Conservation (phyloP, 2,113 vertebrate genomes). For the Blennius ocellaris region DNA sequence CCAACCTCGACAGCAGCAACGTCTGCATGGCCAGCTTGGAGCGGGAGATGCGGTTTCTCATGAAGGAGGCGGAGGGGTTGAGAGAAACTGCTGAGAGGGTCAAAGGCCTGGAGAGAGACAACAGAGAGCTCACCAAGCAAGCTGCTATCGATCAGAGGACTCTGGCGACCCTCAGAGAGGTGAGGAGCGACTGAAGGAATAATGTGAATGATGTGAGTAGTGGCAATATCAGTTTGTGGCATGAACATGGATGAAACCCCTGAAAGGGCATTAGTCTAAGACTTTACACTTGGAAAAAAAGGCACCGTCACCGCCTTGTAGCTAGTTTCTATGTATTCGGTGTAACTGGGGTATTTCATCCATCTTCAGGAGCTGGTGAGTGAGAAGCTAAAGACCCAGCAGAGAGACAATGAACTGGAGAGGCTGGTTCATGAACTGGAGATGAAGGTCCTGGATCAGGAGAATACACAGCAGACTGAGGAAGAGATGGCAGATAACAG, state of each 20-base stretch:
- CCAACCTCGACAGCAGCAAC: conserved; percentile 86
- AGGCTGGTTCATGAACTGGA: conserved; percentile 93
- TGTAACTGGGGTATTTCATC: not conserved
- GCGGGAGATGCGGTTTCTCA: conserved; percentile 87
- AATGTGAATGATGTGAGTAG: not conserved
- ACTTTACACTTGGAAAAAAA: too few species aligned
- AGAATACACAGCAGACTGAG: conserved; percentile 84
- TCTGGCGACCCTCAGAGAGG: conserved; percentile 91
- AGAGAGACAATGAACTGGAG: conserved; percentile 94
- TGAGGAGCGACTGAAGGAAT: conserved; percentile 63
- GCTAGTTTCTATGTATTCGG: not conserved
- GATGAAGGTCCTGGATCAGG: conserved; percentile 92
- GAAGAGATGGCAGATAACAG: conserved; percentile 90
- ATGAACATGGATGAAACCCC: not conserved
- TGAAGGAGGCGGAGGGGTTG: conserved; percentile 88
- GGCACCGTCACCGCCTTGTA: not conserved
- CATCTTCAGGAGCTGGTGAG: conserved; percentile 91
- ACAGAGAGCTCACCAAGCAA: conserved; percentile 92
- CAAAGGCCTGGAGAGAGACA: conserved; percentile 91
- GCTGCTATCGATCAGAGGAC: conserved; percentile 91
- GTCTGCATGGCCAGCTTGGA: conserved; percentile 84
- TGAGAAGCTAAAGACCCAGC: conserved; percentile 95
- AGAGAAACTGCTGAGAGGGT: conserved; percentile 87
- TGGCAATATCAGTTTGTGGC: not conserved
- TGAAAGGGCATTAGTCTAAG: too few species aligned